Percentiles rank a stretch among this genome's conserved stretches.
phyloP scores from a whole-genome alignment of 2,888 invertebrate species.

The Eretmocerus hayati region DNA sequence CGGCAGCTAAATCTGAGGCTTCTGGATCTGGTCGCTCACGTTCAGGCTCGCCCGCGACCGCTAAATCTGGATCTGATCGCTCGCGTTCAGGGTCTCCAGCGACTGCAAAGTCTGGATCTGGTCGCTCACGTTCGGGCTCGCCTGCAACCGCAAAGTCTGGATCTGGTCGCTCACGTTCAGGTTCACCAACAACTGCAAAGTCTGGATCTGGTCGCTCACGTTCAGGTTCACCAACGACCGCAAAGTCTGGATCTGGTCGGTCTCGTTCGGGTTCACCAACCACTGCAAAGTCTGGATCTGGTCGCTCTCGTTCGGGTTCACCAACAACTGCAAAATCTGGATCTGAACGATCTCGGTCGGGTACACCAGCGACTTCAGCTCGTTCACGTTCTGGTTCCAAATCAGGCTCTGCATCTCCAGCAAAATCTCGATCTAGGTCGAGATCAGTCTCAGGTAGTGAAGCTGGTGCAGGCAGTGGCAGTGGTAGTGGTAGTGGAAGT shows the following conservation, averaged over 20 bases:
- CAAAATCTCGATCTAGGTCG: conserved; percentile 27
- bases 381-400: conserved; percentile 32
- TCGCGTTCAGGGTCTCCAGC: conserved; percentile 33
- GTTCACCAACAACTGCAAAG: conserved; percentile 35
- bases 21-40: conserved; percentile 35
- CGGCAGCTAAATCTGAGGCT: conserved; percentile 34
- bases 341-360: conserved; percentile 32
- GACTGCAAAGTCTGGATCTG: conserved; percentile 31
- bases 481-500: conserved; percentile 32
- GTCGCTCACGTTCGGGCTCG: conserved; percentile 33
- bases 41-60: conserved; percentile 37
- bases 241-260: too few species aligned
- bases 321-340: conserved; percentile 29
- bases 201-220: conserved; percentile 26
- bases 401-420: conserved; percentile 34
- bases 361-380: conserved; percentile 37
- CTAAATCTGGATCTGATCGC: conserved; percentile 34
- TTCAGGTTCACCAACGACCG: too few species aligned
- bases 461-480: conserved; percentile 23
- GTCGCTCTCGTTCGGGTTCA: conserved; percentile 34
- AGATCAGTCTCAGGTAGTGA: conserved; percentile 35
- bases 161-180: conserved; percentile 31
- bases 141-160: conserved; percentile 35
- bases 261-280: conserved; percentile 34
- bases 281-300: conserved; percentile 29